These are phyloP conservation scores for Hemicentrotus pulcherrimus DNA, from an alignment of 35 echinoderm and acorn worm genomes.

Conservation along the genomic window DNA sequence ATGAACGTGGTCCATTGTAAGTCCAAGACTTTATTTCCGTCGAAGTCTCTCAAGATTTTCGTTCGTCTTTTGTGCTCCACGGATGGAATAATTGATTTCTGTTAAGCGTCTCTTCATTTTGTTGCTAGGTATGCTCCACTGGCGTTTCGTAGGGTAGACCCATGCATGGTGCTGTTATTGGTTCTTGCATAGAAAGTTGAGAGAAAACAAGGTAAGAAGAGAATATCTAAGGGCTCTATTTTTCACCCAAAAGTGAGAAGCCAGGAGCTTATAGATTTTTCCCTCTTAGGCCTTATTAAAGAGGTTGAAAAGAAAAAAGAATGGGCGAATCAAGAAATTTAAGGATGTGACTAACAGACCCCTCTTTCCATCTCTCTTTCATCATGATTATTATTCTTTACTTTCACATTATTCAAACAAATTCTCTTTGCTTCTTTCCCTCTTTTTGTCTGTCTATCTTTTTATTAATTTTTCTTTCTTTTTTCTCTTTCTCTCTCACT, in stretches of 20 bases:
- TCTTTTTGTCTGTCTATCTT: background rate
- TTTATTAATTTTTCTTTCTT: background rate
- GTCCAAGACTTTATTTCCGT: conserved; percentile 3
- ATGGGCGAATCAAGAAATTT: background rate
- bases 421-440: background rate
- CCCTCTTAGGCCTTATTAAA: background rate
- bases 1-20: background rate
- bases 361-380: background rate
- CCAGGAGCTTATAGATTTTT: background rate
- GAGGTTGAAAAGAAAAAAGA: background rate
- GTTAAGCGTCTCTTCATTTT: background rate
- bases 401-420: no score
- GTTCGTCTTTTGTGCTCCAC: background rate
- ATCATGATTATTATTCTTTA: no score
- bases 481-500: no score
- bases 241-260: background rate
- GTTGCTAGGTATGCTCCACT: background rate
- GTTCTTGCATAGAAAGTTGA: background rate
- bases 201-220: background rate
- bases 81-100: background rate
- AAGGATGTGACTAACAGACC: background rate
- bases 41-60: conserved; percentile 3
- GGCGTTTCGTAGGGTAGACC: background rate
- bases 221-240: conserved; percentile 7
- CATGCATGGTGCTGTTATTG: background rate